Conservation (phyloP, 1,140 invertebrate genomes). For the Zophobas morio region DNA sequence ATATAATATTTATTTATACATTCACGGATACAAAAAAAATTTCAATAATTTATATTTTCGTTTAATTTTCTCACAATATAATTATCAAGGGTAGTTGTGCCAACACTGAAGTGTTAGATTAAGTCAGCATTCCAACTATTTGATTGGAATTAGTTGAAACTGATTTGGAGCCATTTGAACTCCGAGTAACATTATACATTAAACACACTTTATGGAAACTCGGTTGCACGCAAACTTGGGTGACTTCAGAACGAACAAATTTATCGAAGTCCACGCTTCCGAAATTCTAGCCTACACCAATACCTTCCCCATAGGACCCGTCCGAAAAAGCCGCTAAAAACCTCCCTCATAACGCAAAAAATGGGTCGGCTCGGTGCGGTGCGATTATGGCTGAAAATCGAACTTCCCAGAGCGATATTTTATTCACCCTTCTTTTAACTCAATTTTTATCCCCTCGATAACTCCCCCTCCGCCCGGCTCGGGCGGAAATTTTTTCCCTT, state of each 20-base stretch:
- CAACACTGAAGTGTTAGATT: too few species aligned
- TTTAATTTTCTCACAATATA: too few species aligned
- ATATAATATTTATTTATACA: too few species aligned
- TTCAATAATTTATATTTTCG: too few species aligned
- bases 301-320: neutral
- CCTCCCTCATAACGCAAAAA: neutral
- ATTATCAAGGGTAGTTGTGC: too few species aligned
- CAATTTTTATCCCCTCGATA: slow-evolving; percentile 56
- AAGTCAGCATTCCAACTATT: too few species aligned
- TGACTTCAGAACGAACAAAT: neutral
- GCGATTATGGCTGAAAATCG: slow-evolving; percentile 38
- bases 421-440: slow-evolving; percentile 55
- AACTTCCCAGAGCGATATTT: slow-evolving; percentile 48
- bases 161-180: too few species aligned
- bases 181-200: too few species aligned
- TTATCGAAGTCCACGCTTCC: neutral
- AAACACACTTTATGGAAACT: too few species aligned
- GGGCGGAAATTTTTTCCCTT: slow-evolving; percentile 37
- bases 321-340: neutral
- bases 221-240: too few species aligned
- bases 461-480: slow-evolving; percentile 21
- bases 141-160: too few species aligned
- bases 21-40: too few species aligned
- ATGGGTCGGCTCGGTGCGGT: neutral
- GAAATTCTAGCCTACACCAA: neutral